Conservation (phyloP, 1,140 invertebrate species). For the Brachionus calyciflorus region DNA sequence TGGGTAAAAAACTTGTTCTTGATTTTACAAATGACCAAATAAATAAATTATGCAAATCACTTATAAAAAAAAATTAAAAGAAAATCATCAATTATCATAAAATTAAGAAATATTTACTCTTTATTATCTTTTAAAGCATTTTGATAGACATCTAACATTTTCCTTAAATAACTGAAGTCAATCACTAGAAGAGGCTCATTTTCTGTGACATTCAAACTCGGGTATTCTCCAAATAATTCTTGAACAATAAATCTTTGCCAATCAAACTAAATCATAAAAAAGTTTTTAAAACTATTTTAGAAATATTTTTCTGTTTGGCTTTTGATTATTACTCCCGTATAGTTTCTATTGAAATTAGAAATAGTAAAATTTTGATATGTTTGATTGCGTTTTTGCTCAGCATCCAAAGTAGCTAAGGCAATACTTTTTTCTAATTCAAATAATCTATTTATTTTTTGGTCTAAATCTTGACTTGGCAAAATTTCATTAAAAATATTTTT, state of each 20-base stretch:
- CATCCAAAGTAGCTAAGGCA: slow-evolving; percentile 1
- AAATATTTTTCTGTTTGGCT: background rate
- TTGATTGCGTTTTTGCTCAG: slow-evolving; percentile 44
- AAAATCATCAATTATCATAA: too few species aligned
- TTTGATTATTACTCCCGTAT: background rate
- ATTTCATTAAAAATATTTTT: slow-evolving; percentile 19
- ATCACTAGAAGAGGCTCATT: slow-evolving; percentile 17
- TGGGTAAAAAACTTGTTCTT: slow-evolving; percentile 17
- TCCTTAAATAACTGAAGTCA: slow-evolving; percentile 28
- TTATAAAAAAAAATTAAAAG: slow-evolving; percentile 7
- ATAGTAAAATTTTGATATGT: slow-evolving; percentile 31
- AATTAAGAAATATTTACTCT: background rate
- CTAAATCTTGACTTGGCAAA: background rate
- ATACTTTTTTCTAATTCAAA: slow-evolving; percentile 29
- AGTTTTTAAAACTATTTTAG: background rate
- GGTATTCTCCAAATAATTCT: background rate
- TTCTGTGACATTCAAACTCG: background rate
- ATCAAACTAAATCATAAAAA: slow-evolving; percentile 35
- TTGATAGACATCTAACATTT: background rate
- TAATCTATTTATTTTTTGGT: background rate
- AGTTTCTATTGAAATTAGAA: background rate
- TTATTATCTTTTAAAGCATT: background rate
- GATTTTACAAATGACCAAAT: slow-evolving; percentile 42
- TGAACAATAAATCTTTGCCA: slow-evolving; percentile 6
- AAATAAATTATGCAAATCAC: slow-evolving; percentile 4